Conservation (phyloP, 2,113 vertebrate genomes). For the Antigone vipio region DNA sequence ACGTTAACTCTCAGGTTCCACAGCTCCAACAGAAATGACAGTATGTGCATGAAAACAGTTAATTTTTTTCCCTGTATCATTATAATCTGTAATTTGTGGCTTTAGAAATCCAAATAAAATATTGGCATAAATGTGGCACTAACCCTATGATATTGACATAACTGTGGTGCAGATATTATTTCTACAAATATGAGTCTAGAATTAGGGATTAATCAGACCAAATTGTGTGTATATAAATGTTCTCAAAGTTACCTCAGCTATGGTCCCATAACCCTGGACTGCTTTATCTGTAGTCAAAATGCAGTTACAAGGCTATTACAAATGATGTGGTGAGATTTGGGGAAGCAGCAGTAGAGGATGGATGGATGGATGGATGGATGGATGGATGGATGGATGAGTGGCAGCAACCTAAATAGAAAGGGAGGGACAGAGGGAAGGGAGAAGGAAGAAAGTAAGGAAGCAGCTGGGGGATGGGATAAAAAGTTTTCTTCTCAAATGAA, state of each 20-base stretch:
- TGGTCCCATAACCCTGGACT: background rate
- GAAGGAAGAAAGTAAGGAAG: background rate
- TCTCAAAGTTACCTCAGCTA: background rate
- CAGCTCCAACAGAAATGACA: background rate
- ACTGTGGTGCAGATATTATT: background rate
- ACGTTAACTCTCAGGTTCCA: background rate
- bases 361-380: accelerated
- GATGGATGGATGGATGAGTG: accelerated
- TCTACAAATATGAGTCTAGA: background rate
- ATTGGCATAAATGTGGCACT: background rate
- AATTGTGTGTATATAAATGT: background rate
- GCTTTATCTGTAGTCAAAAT: background rate
- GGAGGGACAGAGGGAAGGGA: background rate
- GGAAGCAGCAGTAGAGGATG: background rate
- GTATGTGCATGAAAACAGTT: background rate
- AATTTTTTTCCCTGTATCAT: background rate
- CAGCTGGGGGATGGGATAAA: background rate
- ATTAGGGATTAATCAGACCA: background rate
- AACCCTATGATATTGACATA: background rate
- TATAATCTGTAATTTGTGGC: background rate
- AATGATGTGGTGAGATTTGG: background rate
- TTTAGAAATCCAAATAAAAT: background rate
- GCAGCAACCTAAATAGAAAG: background rate
- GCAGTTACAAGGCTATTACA: background rate
- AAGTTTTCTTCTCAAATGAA: background rate